A percentile compares a stretch with the other conserved stretches of the same genome.
These are phyloP conservation scores for Gymnarchus niloticus DNA, from an alignment of 2,113 vertebrate genomes.

Conservation along the genomic window DNA sequence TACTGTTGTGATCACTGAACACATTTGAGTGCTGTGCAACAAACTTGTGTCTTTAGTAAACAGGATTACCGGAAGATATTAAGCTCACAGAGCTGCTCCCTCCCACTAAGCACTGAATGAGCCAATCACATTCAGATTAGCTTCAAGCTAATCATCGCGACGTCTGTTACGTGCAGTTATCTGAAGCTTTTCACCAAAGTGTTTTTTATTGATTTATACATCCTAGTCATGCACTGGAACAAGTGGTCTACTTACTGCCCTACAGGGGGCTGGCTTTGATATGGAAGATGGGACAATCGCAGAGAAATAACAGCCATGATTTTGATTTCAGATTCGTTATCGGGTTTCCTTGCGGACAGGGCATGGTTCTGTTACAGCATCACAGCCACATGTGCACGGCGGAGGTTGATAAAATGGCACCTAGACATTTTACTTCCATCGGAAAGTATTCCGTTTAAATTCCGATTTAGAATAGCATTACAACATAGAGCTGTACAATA, in stretches of 20 bases:
- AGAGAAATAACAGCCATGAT: background rate
- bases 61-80: background rate
- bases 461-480: background rate
- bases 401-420: too few relatives aligned
- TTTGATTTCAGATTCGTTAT: background rate
- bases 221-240: background rate
- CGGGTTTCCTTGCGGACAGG: background rate
- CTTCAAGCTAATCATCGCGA: background rate
- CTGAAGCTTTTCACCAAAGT: background rate
- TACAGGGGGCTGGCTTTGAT: too few relatives aligned
- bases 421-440: background rate
- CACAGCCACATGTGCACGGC: background rate
- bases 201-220: background rate
- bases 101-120: background rate
- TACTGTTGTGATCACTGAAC: background rate
- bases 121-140: background rate
- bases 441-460: background rate
- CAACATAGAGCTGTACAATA: background rate
- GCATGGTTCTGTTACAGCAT: background rate
- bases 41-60: background rate
- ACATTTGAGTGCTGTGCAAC: background rate
- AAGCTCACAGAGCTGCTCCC: background rate
- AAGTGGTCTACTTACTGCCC: background rate
- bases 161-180: background rate
- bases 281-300: background rate